Base-by-base conservation (phyloP, 2,888 invertebrate species). In the Argyra leucocephala region DNA sequence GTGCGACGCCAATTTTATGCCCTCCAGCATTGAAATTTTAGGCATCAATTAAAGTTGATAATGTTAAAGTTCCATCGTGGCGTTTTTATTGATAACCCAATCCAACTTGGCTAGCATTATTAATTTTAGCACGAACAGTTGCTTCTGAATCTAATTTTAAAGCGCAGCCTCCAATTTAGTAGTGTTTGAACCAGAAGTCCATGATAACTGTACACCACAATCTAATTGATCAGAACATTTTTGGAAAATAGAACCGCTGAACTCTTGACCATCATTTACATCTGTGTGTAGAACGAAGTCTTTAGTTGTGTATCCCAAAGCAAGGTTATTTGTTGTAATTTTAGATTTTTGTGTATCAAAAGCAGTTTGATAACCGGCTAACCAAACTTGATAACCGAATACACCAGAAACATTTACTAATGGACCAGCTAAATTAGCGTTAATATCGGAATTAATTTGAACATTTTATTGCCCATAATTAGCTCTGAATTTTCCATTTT, bases 1-100 rank as follows among this genome's bases (percentile, higher is more conserved):
- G 85, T 75, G 95, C 95, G 72, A 98, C 84, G 77, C 98, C 98
- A 74, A 98, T 86, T 83, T 98, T 96, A 86, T 98, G 97, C 68
- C 96, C 96, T 72, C 97, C 97, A 72, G 91, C 91, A 81, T 95
- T 95, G 84, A 97, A 93, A 85, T 96, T 96, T 85, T 96, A 96
- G 65, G 93, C 96, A 81, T 98, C 96, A 80, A 98, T 89, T 76
- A 95, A 86, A 66, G 94, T 87, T 57, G 96, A 96, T 76, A 97
- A 83, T 64, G 93, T 93, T 74, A 97, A 82, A 75, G 90, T 90
- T 72, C 96, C 96, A 74, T 93, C 90, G 75, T 93, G 89, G 73
- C 97, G 82, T 81, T 88, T 91, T 81, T 96, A 96, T 80, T 93
- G 91, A 79, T 95, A 96, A 68, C 96, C 94, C 75, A 97, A 85